A percentile compares a stretch with the other conserved stretches of the same genome.
phyloP scores from a whole-genome alignment of 1,140 invertebrate species.

The Sminthurinus signatus region DNA sequence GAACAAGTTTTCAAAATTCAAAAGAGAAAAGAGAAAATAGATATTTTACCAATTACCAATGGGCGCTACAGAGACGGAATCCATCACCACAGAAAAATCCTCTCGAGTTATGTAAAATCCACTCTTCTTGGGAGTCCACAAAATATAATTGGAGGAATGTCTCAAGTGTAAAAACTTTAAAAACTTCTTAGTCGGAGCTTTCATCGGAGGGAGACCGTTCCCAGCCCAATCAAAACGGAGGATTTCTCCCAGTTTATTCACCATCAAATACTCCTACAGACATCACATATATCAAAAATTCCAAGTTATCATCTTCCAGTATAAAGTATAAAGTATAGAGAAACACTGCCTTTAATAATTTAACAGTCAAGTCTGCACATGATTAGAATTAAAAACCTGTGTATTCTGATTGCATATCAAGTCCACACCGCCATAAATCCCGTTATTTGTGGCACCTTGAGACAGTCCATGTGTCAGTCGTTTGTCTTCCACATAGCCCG shows the following conservation, averaged over 20 bases:
- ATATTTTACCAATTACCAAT: too few species aligned
- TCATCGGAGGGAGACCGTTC: conserved; percentile 1
- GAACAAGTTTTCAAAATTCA: too few species aligned
- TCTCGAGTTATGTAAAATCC: conserved; percentile 28
- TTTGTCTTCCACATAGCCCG: conserved; percentile 31
- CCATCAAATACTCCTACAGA: conserved; percentile 28
- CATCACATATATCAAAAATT: too few species aligned
- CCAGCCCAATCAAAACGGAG: conserved; percentile 29
- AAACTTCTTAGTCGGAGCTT: conserved; percentile 21
- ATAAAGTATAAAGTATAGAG: neutral
- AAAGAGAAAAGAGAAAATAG: too few species aligned
- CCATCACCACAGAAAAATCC: conserved; percentile 30
- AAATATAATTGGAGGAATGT: conserved; percentile 19
- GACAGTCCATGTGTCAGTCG: conserved; percentile 29
- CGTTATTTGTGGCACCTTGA: conserved; percentile 18
- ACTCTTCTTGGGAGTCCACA: conserved; percentile 26
- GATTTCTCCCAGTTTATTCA: conserved; percentile 26
- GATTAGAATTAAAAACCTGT: conserved; percentile 16
- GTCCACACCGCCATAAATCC: conserved; percentile 30
- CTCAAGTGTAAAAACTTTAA: conserved; percentile 28
- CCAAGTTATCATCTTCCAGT: too few species aligned
- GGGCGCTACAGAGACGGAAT: conserved; percentile 26
- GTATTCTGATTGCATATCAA: conserved; percentile 29
- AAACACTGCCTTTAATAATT: neutral
- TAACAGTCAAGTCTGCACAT: neutral